Evolutionary conservation across 2,797 vertebrate genomes (phyloP).

Genomic region (Tapirus indicus): DNA sequence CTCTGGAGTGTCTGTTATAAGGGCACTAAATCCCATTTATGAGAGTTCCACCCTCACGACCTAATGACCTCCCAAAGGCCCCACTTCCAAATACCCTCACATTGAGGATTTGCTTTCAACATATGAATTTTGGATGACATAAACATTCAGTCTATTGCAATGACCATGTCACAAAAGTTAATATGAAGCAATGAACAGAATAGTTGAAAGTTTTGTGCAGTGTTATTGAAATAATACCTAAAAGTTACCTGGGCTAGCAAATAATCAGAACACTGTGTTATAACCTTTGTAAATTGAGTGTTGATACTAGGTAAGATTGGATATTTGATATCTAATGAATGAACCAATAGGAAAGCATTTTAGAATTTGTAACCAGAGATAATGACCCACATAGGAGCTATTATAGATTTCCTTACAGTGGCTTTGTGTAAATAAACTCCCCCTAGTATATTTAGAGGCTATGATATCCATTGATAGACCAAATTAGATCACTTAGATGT

Average conservation of each 20-base stretch:
- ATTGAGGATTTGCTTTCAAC: background rate
- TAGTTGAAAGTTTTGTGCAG: background rate
- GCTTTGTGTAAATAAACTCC: conserved; percentile 33
- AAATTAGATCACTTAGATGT: conserved; percentile 40
- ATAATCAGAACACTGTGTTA: background rate
- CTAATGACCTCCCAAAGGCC: background rate
- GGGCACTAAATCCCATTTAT: background rate
- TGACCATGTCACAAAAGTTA: conserved; percentile 5
- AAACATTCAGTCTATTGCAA: background rate
- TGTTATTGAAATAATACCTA: background rate
- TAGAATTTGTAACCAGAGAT: conserved; percentile 21
- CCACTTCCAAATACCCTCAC: background rate
- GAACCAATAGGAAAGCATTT: conserved; percentile 25
- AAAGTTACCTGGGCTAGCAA: background rate
- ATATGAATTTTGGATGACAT: background rate
- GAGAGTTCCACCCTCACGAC: background rate
- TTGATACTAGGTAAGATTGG: background rate
- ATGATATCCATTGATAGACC: background rate
- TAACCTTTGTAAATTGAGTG: conserved; percentile 53
- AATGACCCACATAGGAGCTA: background rate
- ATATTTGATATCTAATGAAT: conserved; percentile 37
- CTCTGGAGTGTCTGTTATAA: background rate
- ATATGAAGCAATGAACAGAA: background rate
- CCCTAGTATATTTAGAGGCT: background rate
- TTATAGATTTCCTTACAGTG: background rate